Evolutionary conservation across 1,140 invertebrate species (phyloP).

Genomic region (Nebria ingens): DNA sequence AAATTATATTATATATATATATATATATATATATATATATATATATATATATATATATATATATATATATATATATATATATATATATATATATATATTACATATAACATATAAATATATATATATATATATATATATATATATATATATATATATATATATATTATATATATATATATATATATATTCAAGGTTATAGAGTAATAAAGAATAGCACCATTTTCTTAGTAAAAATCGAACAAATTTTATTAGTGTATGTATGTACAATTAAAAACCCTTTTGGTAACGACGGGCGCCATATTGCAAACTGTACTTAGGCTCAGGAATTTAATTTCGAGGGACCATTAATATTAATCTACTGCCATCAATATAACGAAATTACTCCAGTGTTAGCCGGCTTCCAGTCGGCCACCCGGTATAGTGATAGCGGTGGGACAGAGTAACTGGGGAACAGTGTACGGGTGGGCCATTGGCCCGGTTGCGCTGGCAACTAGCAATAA

Average conservation of each 20-base stretch:
- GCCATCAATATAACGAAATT: constrained; percentile 29
- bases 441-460: background rate
- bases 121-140: background rate
- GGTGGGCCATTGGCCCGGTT: background rate
- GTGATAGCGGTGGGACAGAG: background rate
- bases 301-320: constrained; percentile 5
- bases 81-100: background rate
- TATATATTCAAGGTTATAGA: too few species aligned
- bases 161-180: background rate
- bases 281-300: background rate
- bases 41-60: background rate
- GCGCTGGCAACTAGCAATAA: constrained; percentile 4
- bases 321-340: constrained; percentile 28
- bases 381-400: constrained; percentile 17
- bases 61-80: background rate
- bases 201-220: too few species aligned
- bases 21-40: background rate
- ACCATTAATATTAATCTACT: constrained; percentile 31
- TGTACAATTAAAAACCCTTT: constrained; percentile 8
- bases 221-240: too few species aligned
- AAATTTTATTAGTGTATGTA: too few species aligned
- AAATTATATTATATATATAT: background rate
- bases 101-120: background rate
- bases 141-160: background rate
- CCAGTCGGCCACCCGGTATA: constrained; percentile 10